These are phyloP conservation scores for Oxygymnocypris stewartii DNA, from an alignment of 2,113 vertebrate genomes.

Conservation along the genomic window DNA sequence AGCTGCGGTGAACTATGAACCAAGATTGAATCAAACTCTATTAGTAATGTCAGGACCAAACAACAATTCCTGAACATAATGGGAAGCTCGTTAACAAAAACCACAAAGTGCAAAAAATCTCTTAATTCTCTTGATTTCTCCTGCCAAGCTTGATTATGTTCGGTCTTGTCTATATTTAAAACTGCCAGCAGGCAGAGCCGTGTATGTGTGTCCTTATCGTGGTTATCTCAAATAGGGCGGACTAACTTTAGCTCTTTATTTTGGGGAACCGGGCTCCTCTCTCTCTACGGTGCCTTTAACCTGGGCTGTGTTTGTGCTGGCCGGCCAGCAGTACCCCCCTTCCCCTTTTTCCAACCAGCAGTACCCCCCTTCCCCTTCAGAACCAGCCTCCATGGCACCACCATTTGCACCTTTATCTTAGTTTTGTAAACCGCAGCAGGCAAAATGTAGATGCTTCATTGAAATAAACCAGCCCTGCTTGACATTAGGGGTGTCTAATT, in stretches of 20 bases:
- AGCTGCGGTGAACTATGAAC: slow-evolving; percentile 25
- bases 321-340: slow-evolving; percentile 66
- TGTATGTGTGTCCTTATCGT: slow-evolving; percentile 61
- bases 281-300: slow-evolving; percentile 69
- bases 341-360: slow-evolving; percentile 63
- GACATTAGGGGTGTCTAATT: neutral
- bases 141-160: slow-evolving; percentile 47
- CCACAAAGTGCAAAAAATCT: slow-evolving; percentile 10
- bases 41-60: slow-evolving; percentile 16
- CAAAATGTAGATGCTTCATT: neutral
- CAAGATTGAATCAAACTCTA: slow-evolving; percentile 13
- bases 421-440: slow-evolving; percentile 9
- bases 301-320: slow-evolving; percentile 75
- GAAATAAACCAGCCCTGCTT: neutral
- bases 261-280: slow-evolving; percentile 56
- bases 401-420: slow-evolving; percentile 61
- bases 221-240: slow-evolving; percentile 62
- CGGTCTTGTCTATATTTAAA: slow-evolving; percentile 47
- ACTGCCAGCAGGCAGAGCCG: slow-evolving; percentile 45
- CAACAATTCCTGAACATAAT: neutral
- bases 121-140: neutral
- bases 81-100: slow-evolving; percentile 19
- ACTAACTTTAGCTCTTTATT: slow-evolving; percentile 70
- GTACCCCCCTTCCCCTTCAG: slow-evolving; percentile 66
- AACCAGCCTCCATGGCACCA: slow-evolving; percentile 74